Conservation (phyloP, 2,797 vertebrate genomes). For the Chaetophractus vellerosus region DNA sequence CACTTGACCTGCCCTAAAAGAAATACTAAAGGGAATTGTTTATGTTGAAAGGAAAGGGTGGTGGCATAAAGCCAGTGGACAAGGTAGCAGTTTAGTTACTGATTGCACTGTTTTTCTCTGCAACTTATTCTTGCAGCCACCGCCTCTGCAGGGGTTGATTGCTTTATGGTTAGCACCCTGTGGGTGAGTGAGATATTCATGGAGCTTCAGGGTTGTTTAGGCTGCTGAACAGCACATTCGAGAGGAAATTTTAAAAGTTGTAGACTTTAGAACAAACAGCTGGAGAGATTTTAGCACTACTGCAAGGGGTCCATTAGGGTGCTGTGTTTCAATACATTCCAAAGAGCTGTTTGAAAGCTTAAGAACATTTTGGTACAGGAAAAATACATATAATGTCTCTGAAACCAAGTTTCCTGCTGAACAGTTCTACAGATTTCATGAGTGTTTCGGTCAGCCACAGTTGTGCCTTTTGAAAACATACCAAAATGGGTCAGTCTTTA, state of each 20-base stretch:
- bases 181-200: conserved; percentile 97
- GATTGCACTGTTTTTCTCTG: no score
- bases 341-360: conserved; percentile 95
- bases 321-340: conserved; percentile 97
- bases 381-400: conserved; percentile 94
- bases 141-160: no score
- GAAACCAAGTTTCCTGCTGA: conserved; percentile 97
- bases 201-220: conserved; percentile 94
- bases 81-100: no score
- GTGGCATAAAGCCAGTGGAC: no score
- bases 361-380: conserved; percentile 95
- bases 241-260: conserved; percentile 98
- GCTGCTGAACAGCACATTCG: conserved; percentile 96
- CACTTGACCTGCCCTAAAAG: no score
- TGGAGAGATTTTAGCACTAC: conserved; percentile 96
- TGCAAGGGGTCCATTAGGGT: conserved; percentile 98
- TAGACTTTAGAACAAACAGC: conserved; percentile 97
- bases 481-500: no score
- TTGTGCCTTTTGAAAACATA: no score
- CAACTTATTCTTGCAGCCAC: no score
- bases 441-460: no score
- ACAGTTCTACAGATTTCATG: conserved; percentile 99
- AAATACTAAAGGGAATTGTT: no score
- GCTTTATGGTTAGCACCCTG: conserved; percentile 89
- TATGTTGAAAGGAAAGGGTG: no score